These are phyloP conservation scores for Melanostoma scalare DNA, from an alignment of 2,888 invertebrate genomes.

Conservation along the genomic window DNA sequence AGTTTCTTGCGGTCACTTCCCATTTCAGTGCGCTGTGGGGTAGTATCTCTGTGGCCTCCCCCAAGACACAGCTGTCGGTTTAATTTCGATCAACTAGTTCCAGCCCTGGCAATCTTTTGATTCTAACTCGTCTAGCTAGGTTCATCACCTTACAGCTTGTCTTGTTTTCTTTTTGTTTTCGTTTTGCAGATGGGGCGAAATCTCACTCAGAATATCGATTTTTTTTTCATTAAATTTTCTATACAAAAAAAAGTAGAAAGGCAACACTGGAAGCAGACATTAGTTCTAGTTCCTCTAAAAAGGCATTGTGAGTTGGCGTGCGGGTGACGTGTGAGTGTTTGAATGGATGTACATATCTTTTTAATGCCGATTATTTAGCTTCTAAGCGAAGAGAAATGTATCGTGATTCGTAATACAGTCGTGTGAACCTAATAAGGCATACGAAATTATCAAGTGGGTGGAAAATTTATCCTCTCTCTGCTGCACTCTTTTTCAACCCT, in stretches of 20 bases:
- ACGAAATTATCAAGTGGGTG: conserved; percentile 61
- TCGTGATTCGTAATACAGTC: conserved; percentile 45
- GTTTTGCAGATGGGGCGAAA: too few species aligned
- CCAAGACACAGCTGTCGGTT: too few species aligned
- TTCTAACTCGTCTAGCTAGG: too few species aligned
- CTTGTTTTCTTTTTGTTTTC: too few species aligned
- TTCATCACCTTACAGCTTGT: too few species aligned
- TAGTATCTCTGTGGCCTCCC: too few species aligned
- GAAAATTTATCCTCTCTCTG: conserved; percentile 50
- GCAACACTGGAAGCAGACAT: not conserved
- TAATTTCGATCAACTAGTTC: too few species aligned
- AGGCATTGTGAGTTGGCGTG: conserved; percentile 49
- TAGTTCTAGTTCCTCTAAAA: conserved; percentile 33
- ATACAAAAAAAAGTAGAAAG: not conserved
- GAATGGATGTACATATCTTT: conserved; percentile 42
- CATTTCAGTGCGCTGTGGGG: too few species aligned
- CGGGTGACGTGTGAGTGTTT: conserved; percentile 29
- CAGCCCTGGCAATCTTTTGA: too few species aligned
- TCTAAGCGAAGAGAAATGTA: conserved; percentile 52
- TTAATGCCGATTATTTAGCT: conserved; percentile 56
- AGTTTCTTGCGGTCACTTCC: too few species aligned
- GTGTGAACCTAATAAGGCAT: conserved; percentile 64
- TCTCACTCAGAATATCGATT: too few species aligned
- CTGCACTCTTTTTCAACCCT: conserved; percentile 42
- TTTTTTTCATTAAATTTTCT: too few species aligned